phyloP scores from a whole-genome alignment of 2,797 vertebrate genomes.

The Micromesistius poutassou region DNA sequence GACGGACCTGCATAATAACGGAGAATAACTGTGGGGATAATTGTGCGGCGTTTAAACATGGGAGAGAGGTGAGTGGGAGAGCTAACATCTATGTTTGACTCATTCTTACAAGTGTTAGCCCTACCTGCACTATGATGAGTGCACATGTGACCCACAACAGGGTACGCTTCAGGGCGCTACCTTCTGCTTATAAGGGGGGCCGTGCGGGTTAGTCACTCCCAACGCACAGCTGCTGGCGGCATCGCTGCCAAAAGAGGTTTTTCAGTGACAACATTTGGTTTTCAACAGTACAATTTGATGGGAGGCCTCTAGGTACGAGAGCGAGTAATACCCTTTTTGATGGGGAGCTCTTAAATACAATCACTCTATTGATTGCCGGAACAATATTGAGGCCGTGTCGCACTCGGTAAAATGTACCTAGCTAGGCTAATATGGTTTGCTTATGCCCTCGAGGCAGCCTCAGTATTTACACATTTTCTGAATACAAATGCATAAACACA shows the following conservation, averaged over 20 bases:
- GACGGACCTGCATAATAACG: constrained; percentile 23
- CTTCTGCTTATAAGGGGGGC: neutral
- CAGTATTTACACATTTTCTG: neutral
- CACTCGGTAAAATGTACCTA: neutral
- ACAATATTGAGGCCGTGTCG: neutral
- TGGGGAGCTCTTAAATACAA: constrained; percentile 23
- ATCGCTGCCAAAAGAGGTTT: neutral
- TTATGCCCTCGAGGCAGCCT: neutral
- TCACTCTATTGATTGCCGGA: neutral
- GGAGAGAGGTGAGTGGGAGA: neutral
- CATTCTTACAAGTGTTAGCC: neutral
- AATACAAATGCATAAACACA: neutral
- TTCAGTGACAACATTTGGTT: neutral
- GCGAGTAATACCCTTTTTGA: neutral
- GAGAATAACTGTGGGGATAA: neutral
- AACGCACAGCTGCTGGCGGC: neutral
- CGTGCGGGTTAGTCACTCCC: neutral
- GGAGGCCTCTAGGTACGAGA: constrained; percentile 27
- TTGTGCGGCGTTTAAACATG: neutral
- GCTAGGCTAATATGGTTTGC: neutral
- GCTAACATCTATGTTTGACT: neutral
- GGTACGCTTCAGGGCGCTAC: too few relatives aligned
- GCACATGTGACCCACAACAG: neutral
- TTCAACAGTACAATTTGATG: constrained; percentile 39
- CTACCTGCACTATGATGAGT: neutral